A percentile compares a stretch with the other conserved stretches of the same genome.
Evolutionary conservation across 1,140 invertebrate species (phyloP).

Genomic region (Triops longicaudatus): DNA sequence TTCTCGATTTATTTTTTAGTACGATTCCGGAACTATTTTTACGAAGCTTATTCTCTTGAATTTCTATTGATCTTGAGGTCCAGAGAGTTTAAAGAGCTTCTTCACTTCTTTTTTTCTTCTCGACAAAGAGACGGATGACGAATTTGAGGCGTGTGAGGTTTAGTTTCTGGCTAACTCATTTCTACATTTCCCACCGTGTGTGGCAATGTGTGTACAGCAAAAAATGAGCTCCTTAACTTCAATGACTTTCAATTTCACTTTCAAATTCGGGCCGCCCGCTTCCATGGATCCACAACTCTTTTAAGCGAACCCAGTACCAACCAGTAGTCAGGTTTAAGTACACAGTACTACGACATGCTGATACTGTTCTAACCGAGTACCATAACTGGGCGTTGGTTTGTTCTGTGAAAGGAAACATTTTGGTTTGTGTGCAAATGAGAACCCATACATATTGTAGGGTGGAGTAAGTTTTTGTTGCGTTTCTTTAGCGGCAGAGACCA

Average conservation of each 20-base stretch:
- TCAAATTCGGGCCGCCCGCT: neutral
- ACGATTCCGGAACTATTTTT: too few relatives aligned
- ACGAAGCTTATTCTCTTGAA: too few relatives aligned
- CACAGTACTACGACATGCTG: neutral
- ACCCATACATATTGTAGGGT: neutral
- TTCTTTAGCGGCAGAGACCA: neutral
- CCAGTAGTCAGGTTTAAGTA: neutral
- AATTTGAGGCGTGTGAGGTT: too few relatives aligned
- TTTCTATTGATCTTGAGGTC: too few relatives aligned
- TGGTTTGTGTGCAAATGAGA: neutral
- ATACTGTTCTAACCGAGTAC: neutral
- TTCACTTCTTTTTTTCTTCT: too few relatives aligned
- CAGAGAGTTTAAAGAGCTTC: too few relatives aligned
- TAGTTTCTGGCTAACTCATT: too few relatives aligned
- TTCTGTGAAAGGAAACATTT: neutral
- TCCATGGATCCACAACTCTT: neutral
- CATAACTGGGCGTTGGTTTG: neutral
- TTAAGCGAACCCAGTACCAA: neutral
- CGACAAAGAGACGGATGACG: too few relatives aligned
- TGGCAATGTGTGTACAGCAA: neutral
- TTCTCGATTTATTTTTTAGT: too few relatives aligned
- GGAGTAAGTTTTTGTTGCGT: neutral
- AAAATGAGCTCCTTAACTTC: neutral
- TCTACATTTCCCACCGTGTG: neutral
- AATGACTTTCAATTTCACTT: slow-evolving; percentile 15